Conservation (phyloP, 2,113 vertebrate genomes). For the Scartelaos histophorus region DNA sequence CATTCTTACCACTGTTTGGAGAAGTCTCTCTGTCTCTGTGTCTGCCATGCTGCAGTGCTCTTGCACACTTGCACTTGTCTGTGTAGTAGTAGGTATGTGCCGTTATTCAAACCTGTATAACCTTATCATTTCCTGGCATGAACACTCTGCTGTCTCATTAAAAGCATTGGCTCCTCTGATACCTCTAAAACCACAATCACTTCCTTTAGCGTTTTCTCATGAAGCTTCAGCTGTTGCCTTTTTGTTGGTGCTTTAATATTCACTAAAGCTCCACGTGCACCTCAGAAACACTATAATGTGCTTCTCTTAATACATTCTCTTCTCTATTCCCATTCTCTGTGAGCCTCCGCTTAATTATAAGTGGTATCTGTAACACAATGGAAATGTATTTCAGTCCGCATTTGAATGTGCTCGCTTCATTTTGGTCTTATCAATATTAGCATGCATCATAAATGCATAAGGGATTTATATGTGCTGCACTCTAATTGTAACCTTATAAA, state of each 20-base stretch:
- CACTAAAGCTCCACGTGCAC: slow-evolving; percentile 55
- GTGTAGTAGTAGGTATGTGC: slow-evolving; percentile 42
- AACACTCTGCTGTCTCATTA: slow-evolving; percentile 68
- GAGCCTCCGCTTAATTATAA: slow-evolving; percentile 76
- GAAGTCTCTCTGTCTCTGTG: slow-evolving; percentile 10
- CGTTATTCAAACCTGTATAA: slow-evolving; percentile 60
- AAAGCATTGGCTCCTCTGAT: slow-evolving; percentile 68
- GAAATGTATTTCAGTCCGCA: slow-evolving; percentile 69
- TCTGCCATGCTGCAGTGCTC: slow-evolving; percentile 13
- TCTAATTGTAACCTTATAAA: slow-evolving; percentile 66
- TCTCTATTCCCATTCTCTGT: slow-evolving; percentile 55
- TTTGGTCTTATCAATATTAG: slow-evolving; percentile 68
- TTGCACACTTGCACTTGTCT: slow-evolving; percentile 12
- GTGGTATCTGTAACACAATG: slow-evolving; percentile 72
- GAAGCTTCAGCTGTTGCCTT: slow-evolving; percentile 61
- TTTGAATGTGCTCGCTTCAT: slow-evolving; percentile 68
- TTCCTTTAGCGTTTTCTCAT: slow-evolving; percentile 75
- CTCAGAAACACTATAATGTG: slow-evolving; percentile 37
- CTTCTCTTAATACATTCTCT: slow-evolving; percentile 63
- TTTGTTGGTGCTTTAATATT: slow-evolving; percentile 76
- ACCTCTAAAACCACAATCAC: slow-evolving; percentile 72
- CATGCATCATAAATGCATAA: slow-evolving; percentile 68
- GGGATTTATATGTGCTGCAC: slow-evolving; percentile 63
- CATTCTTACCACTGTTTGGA: slow-evolving; percentile 54
- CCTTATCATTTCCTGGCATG: slow-evolving; percentile 71